Conservation (phyloP, 1,140 invertebrate genomes). For the Drosophila persimilis region DNA sequence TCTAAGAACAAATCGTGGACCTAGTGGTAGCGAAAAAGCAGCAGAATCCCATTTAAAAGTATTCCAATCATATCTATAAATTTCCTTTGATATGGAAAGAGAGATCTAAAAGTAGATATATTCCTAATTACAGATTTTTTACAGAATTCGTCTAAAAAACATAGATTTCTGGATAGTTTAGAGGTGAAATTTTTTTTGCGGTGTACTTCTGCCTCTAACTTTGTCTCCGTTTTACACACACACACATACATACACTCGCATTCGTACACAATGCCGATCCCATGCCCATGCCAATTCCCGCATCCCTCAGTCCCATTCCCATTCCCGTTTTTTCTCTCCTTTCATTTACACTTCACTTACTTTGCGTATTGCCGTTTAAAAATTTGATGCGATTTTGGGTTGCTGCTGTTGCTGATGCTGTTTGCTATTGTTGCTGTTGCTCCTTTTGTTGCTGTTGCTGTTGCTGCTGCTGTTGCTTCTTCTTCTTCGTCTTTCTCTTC, state of each 20-base stretch:
- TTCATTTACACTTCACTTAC: slow-evolving; percentile 63
- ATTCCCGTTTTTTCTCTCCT: slow-evolving; percentile 1
- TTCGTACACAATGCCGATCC: too few relatives aligned
- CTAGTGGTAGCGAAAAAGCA: too few relatives aligned
- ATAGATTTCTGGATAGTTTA: too few relatives aligned
- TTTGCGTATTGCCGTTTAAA: slow-evolving; percentile 77
- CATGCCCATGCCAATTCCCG: neutral
- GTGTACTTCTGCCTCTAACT: neutral
- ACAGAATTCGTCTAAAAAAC: too few relatives aligned
- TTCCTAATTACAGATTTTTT: too few relatives aligned
- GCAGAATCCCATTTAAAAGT: too few relatives aligned
- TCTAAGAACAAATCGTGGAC: too few relatives aligned
- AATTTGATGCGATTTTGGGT: slow-evolving; percentile 67
- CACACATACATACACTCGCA: neutral
- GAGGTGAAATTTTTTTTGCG: neutral
- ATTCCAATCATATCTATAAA: too few relatives aligned
- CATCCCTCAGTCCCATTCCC: neutral
- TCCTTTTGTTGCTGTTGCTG: slow-evolving; percentile 12
- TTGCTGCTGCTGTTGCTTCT: slow-evolving; percentile 10
- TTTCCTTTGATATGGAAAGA: too few relatives aligned
- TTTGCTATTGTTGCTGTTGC: slow-evolving; percentile 27
- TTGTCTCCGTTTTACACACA: too few relatives aligned
- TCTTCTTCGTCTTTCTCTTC: slow-evolving; percentile 22
- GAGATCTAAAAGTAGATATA: too few relatives aligned
- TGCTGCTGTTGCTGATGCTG: slow-evolving; percentile 15